Conservation (phyloP, 1,140 invertebrate species). For the Halotydeus destructor region DNA sequence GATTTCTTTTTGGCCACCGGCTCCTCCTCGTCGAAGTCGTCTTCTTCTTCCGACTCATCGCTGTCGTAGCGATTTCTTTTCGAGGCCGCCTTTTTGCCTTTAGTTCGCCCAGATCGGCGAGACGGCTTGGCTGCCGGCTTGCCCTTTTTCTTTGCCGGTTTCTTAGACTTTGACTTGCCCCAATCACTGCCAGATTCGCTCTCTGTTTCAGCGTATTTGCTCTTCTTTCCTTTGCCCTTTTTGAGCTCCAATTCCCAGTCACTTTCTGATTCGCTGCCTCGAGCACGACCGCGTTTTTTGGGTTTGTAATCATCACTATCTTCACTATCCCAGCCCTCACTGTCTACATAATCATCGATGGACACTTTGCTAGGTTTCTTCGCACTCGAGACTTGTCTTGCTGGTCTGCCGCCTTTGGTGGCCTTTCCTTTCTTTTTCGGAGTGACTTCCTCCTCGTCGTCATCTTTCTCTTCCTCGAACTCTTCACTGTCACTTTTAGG, state of each 20-base stretch:
- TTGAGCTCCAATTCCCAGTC: constrained; percentile 18
- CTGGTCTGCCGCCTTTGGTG: constrained; percentile 3
- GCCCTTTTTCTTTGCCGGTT: not conserved
- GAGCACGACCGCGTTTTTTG: not conserved
- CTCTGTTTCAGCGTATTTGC: constrained; percentile 9
- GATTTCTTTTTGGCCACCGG: too few species aligned
- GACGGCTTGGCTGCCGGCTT: not conserved
- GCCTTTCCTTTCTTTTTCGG: not conserved
- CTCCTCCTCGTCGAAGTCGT: not conserved
- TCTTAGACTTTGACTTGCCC: constrained; percentile 1
- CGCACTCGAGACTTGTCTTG: not conserved
- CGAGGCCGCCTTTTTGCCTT: not conserved
- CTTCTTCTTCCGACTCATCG: constrained; percentile 2
- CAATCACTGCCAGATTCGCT: constrained; percentile 18
- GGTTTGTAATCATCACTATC: not conserved
- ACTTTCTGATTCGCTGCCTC: constrained; percentile 15
- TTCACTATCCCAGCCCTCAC: constrained; percentile 9
- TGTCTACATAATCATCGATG: constrained; percentile 10
- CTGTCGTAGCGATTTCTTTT: not conserved
- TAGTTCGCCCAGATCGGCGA: not conserved
- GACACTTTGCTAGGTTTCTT: constrained; percentile 3
- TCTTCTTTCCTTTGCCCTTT: constrained; percentile 6
- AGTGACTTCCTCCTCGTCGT: constrained; percentile 8
- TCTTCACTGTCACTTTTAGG: constrained; percentile 7
- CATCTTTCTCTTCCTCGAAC: constrained; percentile 9